Evolutionary conservation across 2,797 vertebrate genomes (phyloP).

Genomic region (Morelia viridis): DNA sequence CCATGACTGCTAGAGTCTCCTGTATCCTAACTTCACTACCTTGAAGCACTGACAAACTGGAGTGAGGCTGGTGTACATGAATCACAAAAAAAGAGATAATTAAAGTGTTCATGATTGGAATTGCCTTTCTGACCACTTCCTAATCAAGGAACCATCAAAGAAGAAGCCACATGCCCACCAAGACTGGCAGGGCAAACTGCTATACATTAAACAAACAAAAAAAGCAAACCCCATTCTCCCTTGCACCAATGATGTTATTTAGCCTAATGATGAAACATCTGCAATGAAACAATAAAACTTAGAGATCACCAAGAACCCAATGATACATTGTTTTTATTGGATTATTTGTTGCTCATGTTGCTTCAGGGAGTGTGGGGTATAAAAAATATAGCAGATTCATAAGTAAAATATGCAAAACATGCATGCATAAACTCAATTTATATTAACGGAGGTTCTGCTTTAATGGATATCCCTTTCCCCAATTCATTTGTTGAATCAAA

Average conservation of each 20-base stretch:
- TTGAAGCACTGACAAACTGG: background rate
- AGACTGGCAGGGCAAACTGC: background rate
- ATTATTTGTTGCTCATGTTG: background rate
- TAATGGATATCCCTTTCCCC: background rate
- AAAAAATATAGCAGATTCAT: background rate
- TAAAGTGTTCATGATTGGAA: background rate
- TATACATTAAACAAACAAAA: background rate
- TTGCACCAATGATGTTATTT: background rate
- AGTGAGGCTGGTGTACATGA: background rate
- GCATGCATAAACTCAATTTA: background rate
- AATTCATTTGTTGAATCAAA: background rate
- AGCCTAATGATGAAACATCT: background rate
- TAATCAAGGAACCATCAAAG: background rate
- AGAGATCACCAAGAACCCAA: background rate
- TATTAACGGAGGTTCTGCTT: background rate
- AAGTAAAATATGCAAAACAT: background rate
- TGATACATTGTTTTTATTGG: background rate
- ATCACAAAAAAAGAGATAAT: background rate
- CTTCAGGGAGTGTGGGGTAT: background rate
- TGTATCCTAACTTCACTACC: background rate
- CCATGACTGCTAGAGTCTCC: background rate
- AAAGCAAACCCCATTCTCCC: background rate
- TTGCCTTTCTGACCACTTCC: background rate
- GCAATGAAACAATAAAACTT: background rate
- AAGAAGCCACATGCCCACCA: background rate